Percentiles rank a stretch among this genome's conserved stretches.
These are phyloP conservation scores for Catharus ustulatus DNA, from an alignment of 2,797 vertebrate genomes.

Conservation along the genomic window DNA sequence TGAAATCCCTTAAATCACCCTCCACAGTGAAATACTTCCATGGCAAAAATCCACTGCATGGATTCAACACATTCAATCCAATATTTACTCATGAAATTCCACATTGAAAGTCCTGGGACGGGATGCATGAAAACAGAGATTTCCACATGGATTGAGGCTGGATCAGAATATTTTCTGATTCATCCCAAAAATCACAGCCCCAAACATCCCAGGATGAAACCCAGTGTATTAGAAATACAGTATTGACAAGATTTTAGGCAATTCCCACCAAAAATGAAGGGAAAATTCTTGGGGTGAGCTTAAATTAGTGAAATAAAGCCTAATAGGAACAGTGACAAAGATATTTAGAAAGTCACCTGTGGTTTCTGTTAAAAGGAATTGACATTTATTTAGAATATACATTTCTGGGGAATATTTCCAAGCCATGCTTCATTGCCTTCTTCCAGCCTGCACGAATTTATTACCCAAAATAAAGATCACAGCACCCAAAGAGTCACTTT, in stretches of 20 bases:
- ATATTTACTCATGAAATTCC: background rate
- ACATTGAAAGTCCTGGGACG: background rate
- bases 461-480: background rate
- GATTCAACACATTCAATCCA: background rate
- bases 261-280: background rate
- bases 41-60: background rate
- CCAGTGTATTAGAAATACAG: background rate
- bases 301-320: background rate
- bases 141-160: background rate
- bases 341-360: background rate
- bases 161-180: background rate
- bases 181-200: background rate
- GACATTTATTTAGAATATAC: background rate
- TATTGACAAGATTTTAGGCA: background rate
- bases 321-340: background rate
- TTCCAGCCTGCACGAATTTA: background rate
- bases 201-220: background rate
- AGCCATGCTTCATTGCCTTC: background rate
- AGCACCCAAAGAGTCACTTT: background rate
- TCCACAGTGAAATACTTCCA: background rate
- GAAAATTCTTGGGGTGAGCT: background rate
- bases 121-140: background rate
- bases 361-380: background rate
- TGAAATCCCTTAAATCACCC: constrained; percentile 1
- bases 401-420: background rate